Evolutionary conservation across 2,888 invertebrate genomes (phyloP).

Genomic region (Melanotus villosus): DNA sequence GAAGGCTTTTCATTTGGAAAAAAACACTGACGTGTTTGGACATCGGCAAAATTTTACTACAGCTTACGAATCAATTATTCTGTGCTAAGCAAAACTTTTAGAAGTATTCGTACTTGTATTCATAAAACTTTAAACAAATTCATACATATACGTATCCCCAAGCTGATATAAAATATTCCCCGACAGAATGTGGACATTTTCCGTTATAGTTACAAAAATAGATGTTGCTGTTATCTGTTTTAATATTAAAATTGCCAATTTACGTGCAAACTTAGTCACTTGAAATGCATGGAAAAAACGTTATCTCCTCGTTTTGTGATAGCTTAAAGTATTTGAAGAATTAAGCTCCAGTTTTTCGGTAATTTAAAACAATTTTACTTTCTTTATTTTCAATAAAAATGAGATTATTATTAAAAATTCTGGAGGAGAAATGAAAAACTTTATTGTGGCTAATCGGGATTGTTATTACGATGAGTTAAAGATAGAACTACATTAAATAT

Average conservation of each 20-base stretch:
- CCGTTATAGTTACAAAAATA: background rate
- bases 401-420: no score
- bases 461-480: background rate
- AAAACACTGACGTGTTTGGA: no score
- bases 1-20: no score
- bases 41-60: no score
- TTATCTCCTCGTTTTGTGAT: background rate
- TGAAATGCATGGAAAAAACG: conserved; percentile 20
- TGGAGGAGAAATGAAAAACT: no score
- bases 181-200: background rate
- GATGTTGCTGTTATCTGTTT: background rate
- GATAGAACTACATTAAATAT: background rate
- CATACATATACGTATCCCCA: no score
- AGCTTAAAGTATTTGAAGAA: background rate
- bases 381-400: no score
- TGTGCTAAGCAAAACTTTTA: no score
- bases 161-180: background rate
- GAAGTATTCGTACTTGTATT: no score
- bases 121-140: no score
- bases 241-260: conserved; percentile 21
- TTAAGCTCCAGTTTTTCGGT: background rate
- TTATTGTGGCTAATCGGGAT: background rate
- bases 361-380: background rate
- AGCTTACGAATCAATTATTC: no score
- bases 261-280: conserved; percentile 3